Conservation (phyloP, 2,113 vertebrate genomes). For the Casuarius casuarius region DNA sequence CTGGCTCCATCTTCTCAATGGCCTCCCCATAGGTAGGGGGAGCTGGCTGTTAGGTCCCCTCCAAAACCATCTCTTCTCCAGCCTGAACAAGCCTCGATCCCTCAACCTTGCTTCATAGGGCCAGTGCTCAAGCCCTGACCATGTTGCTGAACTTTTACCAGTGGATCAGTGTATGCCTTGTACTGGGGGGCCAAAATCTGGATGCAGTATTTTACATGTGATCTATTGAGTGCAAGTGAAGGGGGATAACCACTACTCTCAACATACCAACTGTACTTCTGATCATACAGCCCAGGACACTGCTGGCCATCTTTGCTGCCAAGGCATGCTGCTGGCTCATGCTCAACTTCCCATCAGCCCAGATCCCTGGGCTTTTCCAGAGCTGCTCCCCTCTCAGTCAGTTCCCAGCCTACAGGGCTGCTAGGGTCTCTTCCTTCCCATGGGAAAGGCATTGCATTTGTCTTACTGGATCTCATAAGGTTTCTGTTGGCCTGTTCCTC, state of each 20-base stretch:
- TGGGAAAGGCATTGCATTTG: neutral
- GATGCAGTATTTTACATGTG: neutral
- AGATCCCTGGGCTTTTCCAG: neutral
- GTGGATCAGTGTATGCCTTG: neutral
- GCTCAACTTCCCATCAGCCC: neutral
- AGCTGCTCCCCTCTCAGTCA: neutral
- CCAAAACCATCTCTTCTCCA: neutral
- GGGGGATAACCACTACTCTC: neutral
- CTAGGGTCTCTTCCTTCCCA: neutral
- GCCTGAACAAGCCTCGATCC: neutral
- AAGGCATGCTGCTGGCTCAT: neutral
- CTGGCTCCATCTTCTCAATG: neutral
- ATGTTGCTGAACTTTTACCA: neutral
- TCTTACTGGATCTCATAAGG: neutral
- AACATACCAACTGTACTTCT: neutral
- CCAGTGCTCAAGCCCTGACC: neutral
- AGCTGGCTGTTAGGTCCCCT: neutral
- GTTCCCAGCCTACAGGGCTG: neutral
- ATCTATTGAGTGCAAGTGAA: neutral
- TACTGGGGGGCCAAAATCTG: neutral
- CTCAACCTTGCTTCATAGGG: neutral
- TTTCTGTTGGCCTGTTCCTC: neutral
- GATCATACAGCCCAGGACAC: neutral
- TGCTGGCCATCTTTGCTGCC: neutral
- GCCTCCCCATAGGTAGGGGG: fast-evolving